phyloP scores from a whole-genome alignment of 2,113 vertebrate species.

The Chamaetylas fuelleborni region DNA sequence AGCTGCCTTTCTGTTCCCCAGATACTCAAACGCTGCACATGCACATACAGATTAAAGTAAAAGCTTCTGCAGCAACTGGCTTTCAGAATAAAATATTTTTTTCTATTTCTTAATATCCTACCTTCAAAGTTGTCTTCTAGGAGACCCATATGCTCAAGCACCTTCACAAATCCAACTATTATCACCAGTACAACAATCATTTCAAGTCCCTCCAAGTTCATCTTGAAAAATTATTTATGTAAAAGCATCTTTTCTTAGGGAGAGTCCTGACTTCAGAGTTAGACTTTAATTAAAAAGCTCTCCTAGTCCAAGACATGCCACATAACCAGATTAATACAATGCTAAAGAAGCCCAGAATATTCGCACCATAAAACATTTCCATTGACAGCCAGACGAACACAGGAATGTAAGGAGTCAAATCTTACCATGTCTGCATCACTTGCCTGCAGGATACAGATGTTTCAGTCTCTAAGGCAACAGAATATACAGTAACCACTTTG shows the following conservation, averaged over 20 bases:
- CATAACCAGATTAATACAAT: conserved; percentile 43
- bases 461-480: conserved; percentile 74
- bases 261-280: conserved; percentile 53
- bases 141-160: conserved; percentile 65
- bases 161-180: conserved; percentile 74
- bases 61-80: conserved; percentile 38
- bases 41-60: not conserved
- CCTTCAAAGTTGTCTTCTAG: conserved; percentile 70
- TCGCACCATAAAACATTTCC: conserved; percentile 59
- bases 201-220: conserved; percentile 74
- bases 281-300: conserved; percentile 62
- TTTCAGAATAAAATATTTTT: conserved; percentile 34
- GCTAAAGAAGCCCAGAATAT: conserved; percentile 56
- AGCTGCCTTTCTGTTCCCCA: conserved; percentile 2
- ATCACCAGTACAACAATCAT: conserved; percentile 73
- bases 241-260: conserved; percentile 62
- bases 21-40: not conserved
- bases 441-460: conserved; percentile 74
- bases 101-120: conserved; percentile 56
- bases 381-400: conserved; percentile 67
- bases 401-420: conserved; percentile 68
- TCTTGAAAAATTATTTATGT: conserved; percentile 68
- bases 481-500: conserved; percentile 64
- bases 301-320: conserved; percentile 36
- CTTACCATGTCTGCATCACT: conserved; percentile 74